Percentiles rank a stretch among this genome's conserved stretches.
phyloP scores from a whole-genome alignment of 2,797 vertebrate species.

The Brotogeris chrysoptera region DNA sequence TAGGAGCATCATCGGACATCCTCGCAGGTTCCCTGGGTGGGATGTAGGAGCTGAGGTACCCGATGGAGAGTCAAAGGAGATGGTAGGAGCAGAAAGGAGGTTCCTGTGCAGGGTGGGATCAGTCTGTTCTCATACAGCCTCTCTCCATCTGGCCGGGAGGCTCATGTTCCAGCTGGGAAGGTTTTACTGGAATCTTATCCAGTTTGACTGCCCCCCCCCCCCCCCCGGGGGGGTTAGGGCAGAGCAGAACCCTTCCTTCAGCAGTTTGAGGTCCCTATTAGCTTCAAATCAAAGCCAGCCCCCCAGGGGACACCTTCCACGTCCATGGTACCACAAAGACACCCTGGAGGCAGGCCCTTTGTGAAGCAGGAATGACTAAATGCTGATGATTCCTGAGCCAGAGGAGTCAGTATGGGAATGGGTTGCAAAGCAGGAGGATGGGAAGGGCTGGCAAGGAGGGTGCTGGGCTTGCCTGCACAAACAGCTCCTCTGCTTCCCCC shows the following conservation, averaged over 20 bases:
- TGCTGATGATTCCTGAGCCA: fast-evolving
- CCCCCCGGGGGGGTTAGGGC: fast-evolving
- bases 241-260: not conserved
- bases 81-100: not conserved
- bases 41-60: not conserved
- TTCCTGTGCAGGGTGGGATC: not conserved
- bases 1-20: fast-evolving
- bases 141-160: fast-evolving
- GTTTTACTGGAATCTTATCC: not conserved
- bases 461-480: not conserved
- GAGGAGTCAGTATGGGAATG: fast-evolving
- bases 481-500: not conserved
- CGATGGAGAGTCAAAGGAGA: not conserved
- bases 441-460: not conserved
- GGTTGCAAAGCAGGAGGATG: not conserved
- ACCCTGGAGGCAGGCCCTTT: fast-evolving
- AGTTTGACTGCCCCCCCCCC: not conserved
- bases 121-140: not conserved
- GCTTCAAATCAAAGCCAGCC: not conserved
- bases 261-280: fast-evolving
- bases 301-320: not conserved
- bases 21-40: not conserved
- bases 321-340: fast-evolving
- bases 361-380: not conserved
- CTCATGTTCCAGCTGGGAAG: fast-evolving